Evolutionary conservation across 2,113 vertebrate genomes (phyloP), one percentile per base, ranked within the genome.

Genomic region (Sturnira hondurensis): DNA sequence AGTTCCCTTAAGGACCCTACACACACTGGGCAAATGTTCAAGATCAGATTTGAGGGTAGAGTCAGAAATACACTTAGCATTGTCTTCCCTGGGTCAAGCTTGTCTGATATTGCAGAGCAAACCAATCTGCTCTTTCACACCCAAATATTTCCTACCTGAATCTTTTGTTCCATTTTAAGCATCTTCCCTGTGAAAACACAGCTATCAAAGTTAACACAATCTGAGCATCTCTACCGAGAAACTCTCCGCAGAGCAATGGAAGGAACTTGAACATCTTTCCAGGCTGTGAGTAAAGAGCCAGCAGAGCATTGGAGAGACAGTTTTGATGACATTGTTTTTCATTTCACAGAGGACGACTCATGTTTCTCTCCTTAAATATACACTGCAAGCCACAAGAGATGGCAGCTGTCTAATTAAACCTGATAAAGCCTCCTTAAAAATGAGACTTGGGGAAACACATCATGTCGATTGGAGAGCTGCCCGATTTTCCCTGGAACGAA

Each of bases 361-460:
- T 82, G 10, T 96, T 96, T 97, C 96, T 91, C 26, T 3, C 43
- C 67, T 97, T 98, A 94, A 85, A 91, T 96, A 78, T 91, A 97
- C 91, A 96, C 94, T 85, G 56, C 19, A 96, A 97, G 3, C 36
- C 93, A 93, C 92, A 7, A 97, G 97, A 98, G 78, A 94, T 95
- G 87, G 76, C 73, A 98, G 97, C 52, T 96, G 98, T 98, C 98
- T 98, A 98, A 98, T 98, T 98, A 98, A 98, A 98, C 97, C 70
- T 98, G 94, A 98, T 97, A 97, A 98, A 98, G n/a, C 41, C 36
- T 96, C 93, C 86, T 94, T 97, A 97, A 97, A 98, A 97, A 98
- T 94, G 96, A 98, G 91, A 97, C 96, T 94, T 19, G 94, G 95
- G 93, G 88, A 98, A 98, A 97, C 81, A 67, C 12, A 96, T 97